A percentile compares a stretch with the other conserved stretches of the same genome.
Conservation (phyloP, 2,113 vertebrate genomes). For the Albula glossodonta region DNA sequence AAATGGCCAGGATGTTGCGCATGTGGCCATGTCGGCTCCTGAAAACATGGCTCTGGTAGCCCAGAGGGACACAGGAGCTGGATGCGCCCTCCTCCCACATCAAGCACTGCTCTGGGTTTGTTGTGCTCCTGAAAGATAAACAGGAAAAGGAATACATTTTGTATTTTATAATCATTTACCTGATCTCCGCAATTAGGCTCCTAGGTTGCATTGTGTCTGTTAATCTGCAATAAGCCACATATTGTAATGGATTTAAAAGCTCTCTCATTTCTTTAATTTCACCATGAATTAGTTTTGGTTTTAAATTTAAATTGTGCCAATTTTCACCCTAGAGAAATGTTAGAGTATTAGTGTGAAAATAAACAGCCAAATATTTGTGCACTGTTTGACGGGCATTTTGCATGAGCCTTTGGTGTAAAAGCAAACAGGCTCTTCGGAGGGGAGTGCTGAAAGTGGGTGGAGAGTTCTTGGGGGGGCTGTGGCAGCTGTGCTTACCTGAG, state of each 20-base stretch:
- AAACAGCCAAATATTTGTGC: neutral
- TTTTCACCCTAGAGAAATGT: neutral
- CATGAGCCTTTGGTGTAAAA: slow-evolving; percentile 11
- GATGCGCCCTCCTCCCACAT: neutral
- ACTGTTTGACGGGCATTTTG: neutral
- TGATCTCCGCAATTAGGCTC: neutral
- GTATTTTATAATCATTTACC: neutral
- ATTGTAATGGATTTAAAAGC: neutral
- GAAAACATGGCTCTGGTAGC: slow-evolving; percentile 20
- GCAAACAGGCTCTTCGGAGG: neutral
- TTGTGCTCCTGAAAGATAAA: neutral
- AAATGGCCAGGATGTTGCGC: slow-evolving; percentile 17
- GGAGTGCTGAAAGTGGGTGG: neutral
- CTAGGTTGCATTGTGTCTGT: neutral
- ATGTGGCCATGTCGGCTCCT: slow-evolving; percentile 6
- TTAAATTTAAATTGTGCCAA: neutral
- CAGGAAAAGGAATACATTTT: neutral
- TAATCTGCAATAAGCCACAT: neutral
- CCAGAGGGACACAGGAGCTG: slow-evolving; percentile 16
- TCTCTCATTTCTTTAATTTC: neutral
- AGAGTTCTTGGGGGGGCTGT: neutral
- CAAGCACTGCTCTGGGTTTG: slow-evolving; percentile 5
- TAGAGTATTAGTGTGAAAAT: neutral
- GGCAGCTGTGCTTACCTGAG: slow-evolving; percentile 24
- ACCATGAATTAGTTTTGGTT: neutral